A percentile compares a stretch with the other conserved stretches of the same genome.
Evolutionary conservation across 2,888 invertebrate genomes (phyloP).

Genomic region (Hetaerina titia): DNA sequence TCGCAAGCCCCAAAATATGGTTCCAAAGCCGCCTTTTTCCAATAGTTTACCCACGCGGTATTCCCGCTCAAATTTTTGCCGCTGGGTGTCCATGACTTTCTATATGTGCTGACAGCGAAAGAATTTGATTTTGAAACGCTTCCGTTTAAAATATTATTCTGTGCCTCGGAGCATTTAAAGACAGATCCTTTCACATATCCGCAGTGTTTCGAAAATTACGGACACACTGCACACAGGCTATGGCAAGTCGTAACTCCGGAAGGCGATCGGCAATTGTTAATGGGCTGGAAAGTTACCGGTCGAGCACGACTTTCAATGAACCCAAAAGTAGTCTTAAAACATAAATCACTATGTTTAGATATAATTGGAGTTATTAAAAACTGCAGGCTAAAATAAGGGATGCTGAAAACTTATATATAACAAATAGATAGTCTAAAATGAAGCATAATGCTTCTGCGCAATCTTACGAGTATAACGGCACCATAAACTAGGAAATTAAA

Average conservation of each 20-base stretch:
- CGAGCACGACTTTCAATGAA: background rate
- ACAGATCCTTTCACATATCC: background rate
- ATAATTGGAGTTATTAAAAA: too few relatives aligned
- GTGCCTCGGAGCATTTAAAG: background rate
- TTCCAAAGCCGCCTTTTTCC: slow-evolving; percentile 81
- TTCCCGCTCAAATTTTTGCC: slow-evolving; percentile 73
- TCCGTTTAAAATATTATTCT: background rate
- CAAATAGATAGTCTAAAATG: too few relatives aligned
- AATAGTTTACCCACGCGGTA: slow-evolving; percentile 76
- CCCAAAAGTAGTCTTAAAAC: background rate
- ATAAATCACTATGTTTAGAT: too few relatives aligned
- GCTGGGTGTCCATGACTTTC: slow-evolving; percentile 44
- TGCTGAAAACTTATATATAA: too few relatives aligned
- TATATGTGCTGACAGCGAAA: background rate
- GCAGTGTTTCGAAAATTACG: background rate
- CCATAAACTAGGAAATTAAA: too few relatives aligned
- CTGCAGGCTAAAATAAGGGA: too few relatives aligned
- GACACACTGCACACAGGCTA: background rate
- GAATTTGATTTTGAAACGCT: background rate
- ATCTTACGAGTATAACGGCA: too few relatives aligned
- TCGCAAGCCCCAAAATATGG: slow-evolving; percentile 79
- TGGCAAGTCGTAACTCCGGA: background rate
- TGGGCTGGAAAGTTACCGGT: background rate
- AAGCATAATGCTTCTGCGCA: too few relatives aligned
- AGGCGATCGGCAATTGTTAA: background rate